Percentiles rank a stretch among this genome's conserved stretches.
Evolutionary conservation across 2,888 invertebrate species (phyloP).

Genomic region (Dendrolimus houi): DNA sequence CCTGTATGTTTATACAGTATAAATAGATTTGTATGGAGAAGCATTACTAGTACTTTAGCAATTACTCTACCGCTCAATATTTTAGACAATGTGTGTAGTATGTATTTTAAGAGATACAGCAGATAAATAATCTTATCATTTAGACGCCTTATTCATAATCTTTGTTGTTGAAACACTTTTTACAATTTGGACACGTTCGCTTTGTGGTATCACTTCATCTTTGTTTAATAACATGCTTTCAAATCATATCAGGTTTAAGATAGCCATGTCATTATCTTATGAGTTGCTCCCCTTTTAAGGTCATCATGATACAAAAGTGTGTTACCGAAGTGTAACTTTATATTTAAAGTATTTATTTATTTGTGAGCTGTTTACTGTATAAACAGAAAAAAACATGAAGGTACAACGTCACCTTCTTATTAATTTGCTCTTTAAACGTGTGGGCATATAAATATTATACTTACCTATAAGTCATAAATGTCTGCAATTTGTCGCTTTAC

Average conservation of each 20-base stretch:
- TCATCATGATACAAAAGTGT: neutral
- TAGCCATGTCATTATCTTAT: neutral
- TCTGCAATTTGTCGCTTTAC: too few relatives aligned
- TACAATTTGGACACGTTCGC: neutral
- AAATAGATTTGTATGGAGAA: too few relatives aligned
- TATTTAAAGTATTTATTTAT: neutral
- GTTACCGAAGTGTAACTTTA: neutral
- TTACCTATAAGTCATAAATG: too few relatives aligned
- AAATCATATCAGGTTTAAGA: neutral
- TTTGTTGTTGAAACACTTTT: neutral
- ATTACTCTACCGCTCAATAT: too few relatives aligned
- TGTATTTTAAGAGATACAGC: too few relatives aligned
- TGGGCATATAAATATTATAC: too few relatives aligned
- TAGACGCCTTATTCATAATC: constrained; percentile 4
- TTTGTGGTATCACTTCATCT: neutral
- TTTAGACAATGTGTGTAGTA: too few relatives aligned
- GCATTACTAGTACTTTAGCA: too few relatives aligned
- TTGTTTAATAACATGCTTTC: neutral
- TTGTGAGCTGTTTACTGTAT: neutral
- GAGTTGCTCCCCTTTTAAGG: neutral
- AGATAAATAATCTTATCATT: constrained; percentile 13
- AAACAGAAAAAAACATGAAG: neutral
- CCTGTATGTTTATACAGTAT: too few relatives aligned
- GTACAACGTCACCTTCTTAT: neutral
- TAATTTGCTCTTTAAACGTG: too few relatives aligned